phyloP scores from a whole-genome alignment of 2,797 vertebrate genomes.

The Pelodytes ibericus region DNA sequence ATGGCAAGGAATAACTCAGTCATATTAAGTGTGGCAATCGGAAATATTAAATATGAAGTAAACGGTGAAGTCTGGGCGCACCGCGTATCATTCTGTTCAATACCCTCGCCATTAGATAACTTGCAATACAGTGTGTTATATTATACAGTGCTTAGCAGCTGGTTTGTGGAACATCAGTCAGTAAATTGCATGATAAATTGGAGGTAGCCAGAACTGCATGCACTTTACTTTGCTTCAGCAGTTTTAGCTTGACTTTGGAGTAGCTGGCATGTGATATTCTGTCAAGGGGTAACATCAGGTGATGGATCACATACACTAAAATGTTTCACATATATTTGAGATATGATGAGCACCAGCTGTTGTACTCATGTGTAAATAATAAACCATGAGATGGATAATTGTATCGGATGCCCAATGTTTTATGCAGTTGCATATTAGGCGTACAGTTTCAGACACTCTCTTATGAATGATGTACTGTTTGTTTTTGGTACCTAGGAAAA shows the following conservation, averaged over 20 bases:
- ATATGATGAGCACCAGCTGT: slow-evolving; percentile 69
- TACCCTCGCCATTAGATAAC: slow-evolving; percentile 65
- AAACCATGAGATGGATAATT: slow-evolving; percentile 67
- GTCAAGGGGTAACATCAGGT: slow-evolving; percentile 69
- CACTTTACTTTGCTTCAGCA: slow-evolving; percentile 81
- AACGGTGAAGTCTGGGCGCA: not conserved
- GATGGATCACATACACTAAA: slow-evolving; percentile 65
- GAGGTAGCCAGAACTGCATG: slow-evolving; percentile 73
- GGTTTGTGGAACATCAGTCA: slow-evolving; percentile 81
- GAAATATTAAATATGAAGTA: not conserved
- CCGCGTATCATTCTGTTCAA: not conserved
- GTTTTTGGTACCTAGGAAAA: slow-evolving; percentile 52
- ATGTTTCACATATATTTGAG: slow-evolving; percentile 68
- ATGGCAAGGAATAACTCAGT: too few species aligned
- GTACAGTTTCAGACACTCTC: slow-evolving; percentile 60
- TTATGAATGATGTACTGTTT: slow-evolving; percentile 60
- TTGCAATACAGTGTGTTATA: slow-evolving; percentile 71
- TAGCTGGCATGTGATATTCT: slow-evolving; percentile 74
- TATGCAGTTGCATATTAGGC: slow-evolving; percentile 48
- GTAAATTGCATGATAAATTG: slow-evolving; percentile 82
- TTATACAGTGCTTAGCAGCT: slow-evolving; percentile 81
- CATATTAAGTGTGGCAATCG: not conserved
- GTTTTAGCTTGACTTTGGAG: slow-evolving; percentile 75
- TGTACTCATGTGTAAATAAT: slow-evolving; percentile 74
- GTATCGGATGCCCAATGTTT: slow-evolving; percentile 62